Base-by-base conservation (phyloP, 1,140 invertebrate species). In the Teleogryllus occipitalis region DNA sequence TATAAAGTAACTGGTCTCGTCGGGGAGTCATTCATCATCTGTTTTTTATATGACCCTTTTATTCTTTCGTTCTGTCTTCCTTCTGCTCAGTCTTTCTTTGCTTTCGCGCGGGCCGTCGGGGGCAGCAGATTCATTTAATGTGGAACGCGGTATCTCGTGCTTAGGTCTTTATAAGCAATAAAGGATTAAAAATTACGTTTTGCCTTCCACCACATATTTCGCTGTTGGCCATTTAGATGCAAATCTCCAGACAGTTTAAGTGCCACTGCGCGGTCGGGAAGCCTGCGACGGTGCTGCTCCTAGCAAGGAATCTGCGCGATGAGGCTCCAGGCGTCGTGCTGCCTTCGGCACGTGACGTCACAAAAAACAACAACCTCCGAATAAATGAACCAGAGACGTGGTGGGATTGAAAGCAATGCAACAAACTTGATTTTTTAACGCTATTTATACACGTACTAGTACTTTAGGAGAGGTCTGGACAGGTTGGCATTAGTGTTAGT, bases 161-260 rank as follows among this genome's bases (percentile, higher is more conserved):
- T 65, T 65, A 65, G 54, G 54, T 65, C 54, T 65, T 65, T 65
- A 65, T 65, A 65, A 65, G 54, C 54, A 65, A 65, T 65, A 65
- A 65, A 65, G 54, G 54, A 65, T 65, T 65, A 65, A 65, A 65
- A 65, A 65, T 65, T 65, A 65, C 54, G 10, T 18, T 65, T 65
- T 7, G 10, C 10, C 10, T 65, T 65, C 18, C 54, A 18, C 54
- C 54, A 18, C 54, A 65, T 65, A 65, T 65, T 65, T 65, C 54
- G 54, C 18, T 65, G 10, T 65, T 18, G 54, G 54, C 54, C 54
- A 65, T 65, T 65, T 65, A 65, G 54, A 65, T 65, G 54, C 54
- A 65, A 65, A 65, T 65, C 54, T 65, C 10, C 7, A 65, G 54
- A 65, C 54, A 65, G 27, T 65, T 65, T 65, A 65, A 65, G 54